Percentiles rank a stretch among this genome's conserved stretches.
These are phyloP conservation scores for Lycia hirtaria DNA, from an alignment of 2,888 invertebrate genomes.

Conservation along the genomic window DNA sequence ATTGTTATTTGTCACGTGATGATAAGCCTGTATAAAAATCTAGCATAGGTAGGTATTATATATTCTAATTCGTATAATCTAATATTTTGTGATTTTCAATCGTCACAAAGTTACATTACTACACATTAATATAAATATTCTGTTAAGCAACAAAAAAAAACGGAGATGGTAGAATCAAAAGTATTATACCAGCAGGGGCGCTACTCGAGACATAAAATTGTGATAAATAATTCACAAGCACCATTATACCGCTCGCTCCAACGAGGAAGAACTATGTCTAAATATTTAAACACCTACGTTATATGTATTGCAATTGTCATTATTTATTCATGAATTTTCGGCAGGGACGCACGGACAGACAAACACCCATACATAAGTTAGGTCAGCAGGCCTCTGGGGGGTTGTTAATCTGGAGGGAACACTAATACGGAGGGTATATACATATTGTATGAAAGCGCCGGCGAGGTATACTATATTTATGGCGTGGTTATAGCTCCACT, in stretches of 20 bases:
- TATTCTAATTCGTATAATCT: no score
- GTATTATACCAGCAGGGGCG: slow-evolving; percentile 67
- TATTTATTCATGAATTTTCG: slow-evolving; percentile 77
- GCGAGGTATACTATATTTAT: slow-evolving; percentile 60
- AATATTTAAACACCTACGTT: slow-evolving; percentile 80
- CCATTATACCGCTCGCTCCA: slow-evolving; percentile 68
- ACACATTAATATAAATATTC: no score
- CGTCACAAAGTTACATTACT: no score
- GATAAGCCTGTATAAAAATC: no score
- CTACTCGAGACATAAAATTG: slow-evolving; percentile 76
- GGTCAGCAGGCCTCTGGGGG: slow-evolving; percentile 59
- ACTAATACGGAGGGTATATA: slow-evolving; percentile 65
- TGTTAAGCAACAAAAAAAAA: slow-evolving; percentile 12
- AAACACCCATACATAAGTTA: slow-evolving; percentile 46
- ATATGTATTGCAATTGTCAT: slow-evolving; percentile 85
- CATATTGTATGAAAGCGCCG: slow-evolving; percentile 63
- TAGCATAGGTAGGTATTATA: no score
- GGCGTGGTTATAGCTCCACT: slow-evolving; percentile 51
- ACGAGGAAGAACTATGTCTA: slow-evolving; percentile 48
- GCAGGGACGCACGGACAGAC: slow-evolving; percentile 52
- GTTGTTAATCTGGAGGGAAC: slow-evolving; percentile 69
- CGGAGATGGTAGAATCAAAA: slow-evolving; percentile 62
- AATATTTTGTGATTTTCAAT: no score
- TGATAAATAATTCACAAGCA: slow-evolving; percentile 76
- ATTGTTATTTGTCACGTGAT: no score